Conservation (phyloP, 1,140 invertebrate species). For the Chironomus tepperi region DNA sequence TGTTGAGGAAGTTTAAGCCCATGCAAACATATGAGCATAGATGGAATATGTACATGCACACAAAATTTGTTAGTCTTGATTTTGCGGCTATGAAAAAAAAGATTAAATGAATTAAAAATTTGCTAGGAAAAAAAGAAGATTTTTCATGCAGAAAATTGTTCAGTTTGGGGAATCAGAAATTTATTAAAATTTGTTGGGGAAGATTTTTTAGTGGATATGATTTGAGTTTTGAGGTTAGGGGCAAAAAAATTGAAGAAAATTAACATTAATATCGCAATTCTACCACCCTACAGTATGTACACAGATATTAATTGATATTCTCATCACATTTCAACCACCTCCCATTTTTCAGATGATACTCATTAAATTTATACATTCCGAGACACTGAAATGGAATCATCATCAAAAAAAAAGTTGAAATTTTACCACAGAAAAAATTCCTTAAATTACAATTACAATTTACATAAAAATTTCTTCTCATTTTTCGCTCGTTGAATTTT, state of each 20-base stretch:
- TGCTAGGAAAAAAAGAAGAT: not conserved
- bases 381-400: not conserved
- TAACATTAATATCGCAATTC: too few relatives aligned
- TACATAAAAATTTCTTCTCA: not conserved
- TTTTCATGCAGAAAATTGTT: not conserved
- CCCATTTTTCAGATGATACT: not conserved
- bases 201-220: not conserved
- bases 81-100: not conserved
- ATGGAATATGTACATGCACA: not conserved
- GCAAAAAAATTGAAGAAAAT: too few relatives aligned
- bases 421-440: not conserved
- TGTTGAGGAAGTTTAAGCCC: too few relatives aligned
- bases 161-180: not conserved
- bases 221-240: not conserved
- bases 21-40: too few relatives aligned
- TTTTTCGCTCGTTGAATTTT: slow-evolving; percentile 10
- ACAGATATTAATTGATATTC: too few relatives aligned
- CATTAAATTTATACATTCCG: not conserved
- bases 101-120: slow-evolving; percentile 4
- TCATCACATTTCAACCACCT: too few relatives aligned
- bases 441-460: slow-evolving; percentile 11
- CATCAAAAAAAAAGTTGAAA: not conserved
- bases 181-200: not conserved
- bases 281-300: too few relatives aligned
- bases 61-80: not conserved